Evolutionary conservation across 2,113 vertebrate genomes (phyloP), one percentile per base, ranked within the genome.

Genomic region (Synchiropus splendidus): DNA sequence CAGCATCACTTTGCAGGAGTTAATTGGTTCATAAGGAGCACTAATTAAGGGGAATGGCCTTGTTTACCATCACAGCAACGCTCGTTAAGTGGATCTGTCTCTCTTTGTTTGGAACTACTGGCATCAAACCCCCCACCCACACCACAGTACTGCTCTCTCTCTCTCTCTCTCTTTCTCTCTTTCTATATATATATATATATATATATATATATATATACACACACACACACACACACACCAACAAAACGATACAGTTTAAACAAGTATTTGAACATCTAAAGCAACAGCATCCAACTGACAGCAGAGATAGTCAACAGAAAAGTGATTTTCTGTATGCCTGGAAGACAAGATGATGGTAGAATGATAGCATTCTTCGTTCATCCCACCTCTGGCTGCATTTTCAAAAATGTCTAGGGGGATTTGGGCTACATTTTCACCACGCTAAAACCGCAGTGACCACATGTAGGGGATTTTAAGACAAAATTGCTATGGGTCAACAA

Each of bases 11-110:
- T 62, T 39, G 61, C 72, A 52, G 56, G 66, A 70, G 70, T 74
- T 78, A 80, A 82, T 76, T 79, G 72, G 60, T 74, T 74, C 71
- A 66, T 55, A 64, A 75, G 64, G 66, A 69, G 45, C 60, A 55
- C 71, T 81, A 81, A 83, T 84, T 73, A 78, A 75, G 57, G 75
- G 74, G 78, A 79, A 74, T 64, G 70, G 70, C 59, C 58, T 66
- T 72, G 72, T 85, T 83, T 81, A 77, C 69, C 52, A 37, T 59
- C 65, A 58, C 33, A 16, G 51, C 16, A 46, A 73, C 6, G 41
- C 61, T 77, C 55, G 38, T 80, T 81, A 73, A 56, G 63, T 33
- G 37, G 2, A 27, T 39, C 32, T 39, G 31, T 48, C 45, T 8
- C 30, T 16, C 31, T 18, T 36, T n/a, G n/a, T 16, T 21, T 12